Conservation (phyloP, 2,888 invertebrate species). For the Cataglyphis cursor region DNA sequence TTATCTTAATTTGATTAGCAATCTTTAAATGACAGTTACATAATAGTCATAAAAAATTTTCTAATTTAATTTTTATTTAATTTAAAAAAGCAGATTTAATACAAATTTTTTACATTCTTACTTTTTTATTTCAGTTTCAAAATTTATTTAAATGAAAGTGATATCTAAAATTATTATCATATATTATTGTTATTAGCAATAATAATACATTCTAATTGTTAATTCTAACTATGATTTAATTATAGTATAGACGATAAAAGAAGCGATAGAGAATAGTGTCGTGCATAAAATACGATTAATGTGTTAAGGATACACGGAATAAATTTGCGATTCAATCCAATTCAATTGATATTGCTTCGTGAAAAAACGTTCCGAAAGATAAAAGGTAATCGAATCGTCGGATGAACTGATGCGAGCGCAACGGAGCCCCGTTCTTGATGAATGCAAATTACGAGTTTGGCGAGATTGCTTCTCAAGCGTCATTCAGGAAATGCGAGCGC, state of each 20-base stretch:
- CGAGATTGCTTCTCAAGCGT: slow-evolving; percentile 20
- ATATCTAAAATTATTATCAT: not conserved
- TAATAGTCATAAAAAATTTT: not conserved
- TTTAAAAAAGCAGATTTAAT: too few species aligned
- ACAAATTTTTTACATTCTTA: too few species aligned
- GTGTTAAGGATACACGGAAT: not conserved
- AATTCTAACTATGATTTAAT: not conserved
- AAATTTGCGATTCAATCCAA: not conserved
- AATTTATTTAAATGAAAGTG: not conserved
- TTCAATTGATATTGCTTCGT: not conserved
- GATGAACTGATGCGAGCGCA: not conserved
- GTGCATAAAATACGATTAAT: not conserved
- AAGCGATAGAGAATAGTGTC: not conserved
- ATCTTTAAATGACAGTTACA: not conserved
- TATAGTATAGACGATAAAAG: not conserved
- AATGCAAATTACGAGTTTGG: slow-evolving; percentile 20
- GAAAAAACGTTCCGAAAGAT: not conserved
- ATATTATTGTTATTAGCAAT: not conserved
- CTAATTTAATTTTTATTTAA: not conserved
- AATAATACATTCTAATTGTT: not conserved
- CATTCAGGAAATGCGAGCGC: slow-evolving; percentile 7
- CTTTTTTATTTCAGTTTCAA: too few species aligned
- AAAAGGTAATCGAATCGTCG: not conserved
- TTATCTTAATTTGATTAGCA: slow-evolving; percentile 5
- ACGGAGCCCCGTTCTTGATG: not conserved